These are phyloP conservation scores for Apamea crenata DNA, from an alignment of 2,888 invertebrate species.

Conservation along the genomic window DNA sequence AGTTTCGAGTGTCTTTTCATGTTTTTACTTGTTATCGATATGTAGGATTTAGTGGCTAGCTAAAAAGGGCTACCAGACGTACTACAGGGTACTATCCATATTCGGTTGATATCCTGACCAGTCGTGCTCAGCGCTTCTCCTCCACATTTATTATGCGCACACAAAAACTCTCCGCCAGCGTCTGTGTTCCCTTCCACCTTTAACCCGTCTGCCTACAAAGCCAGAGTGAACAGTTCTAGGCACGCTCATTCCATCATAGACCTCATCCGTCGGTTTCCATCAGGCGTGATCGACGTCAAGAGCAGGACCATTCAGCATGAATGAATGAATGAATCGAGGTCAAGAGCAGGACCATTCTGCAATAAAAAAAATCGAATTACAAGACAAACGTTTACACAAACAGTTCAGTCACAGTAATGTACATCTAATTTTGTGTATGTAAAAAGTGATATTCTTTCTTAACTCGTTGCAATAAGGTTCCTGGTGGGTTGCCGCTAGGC, in stretches of 20 bases:
- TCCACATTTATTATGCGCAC: neutral
- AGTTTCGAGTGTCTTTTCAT: neutral
- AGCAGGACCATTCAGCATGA: too few species aligned
- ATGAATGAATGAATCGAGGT: too few species aligned
- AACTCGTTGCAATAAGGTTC: neutral
- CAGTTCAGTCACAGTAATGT: neutral
- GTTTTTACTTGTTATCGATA: neutral
- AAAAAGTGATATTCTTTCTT: neutral
- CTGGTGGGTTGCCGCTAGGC: neutral
- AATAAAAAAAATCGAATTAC: neutral
- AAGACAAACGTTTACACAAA: neutral
- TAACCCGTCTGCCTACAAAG: neutral
- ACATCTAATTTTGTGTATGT: neutral
- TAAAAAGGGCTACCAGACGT: too few species aligned
- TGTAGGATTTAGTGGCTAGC: neutral
- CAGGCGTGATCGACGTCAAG: too few species aligned
- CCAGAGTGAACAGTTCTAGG: neutral
- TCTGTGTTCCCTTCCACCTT: neutral
- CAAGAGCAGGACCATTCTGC: too few species aligned
- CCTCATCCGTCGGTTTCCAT: too few species aligned
- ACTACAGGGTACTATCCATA: neutral
- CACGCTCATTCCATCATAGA: too few species aligned
- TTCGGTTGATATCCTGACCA: neutral
- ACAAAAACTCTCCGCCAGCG: neutral
- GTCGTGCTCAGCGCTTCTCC: neutral